Percentiles rank a stretch among this genome's conserved stretches.
These are phyloP conservation scores for Umimayanthus kanabou DNA, from an alignment of 92 coral and sea anemone genomes.

Conservation along the genomic window DNA sequence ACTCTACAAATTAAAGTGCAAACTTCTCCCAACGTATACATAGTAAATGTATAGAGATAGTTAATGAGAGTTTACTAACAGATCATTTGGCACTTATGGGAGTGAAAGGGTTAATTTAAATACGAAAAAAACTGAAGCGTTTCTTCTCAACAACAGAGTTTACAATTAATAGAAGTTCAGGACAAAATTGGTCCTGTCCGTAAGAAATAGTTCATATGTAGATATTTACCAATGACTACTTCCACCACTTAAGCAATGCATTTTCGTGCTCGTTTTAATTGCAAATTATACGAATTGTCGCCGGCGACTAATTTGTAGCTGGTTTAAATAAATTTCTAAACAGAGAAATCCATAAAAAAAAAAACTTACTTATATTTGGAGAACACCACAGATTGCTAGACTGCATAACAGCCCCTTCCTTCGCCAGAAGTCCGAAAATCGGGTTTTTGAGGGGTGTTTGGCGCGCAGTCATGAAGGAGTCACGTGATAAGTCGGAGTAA, in stretches of 20 bases:
- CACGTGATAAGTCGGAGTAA: background rate
- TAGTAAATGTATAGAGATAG: background rate
- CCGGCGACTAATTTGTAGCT: conserved; percentile 48
- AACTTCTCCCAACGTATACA: background rate
- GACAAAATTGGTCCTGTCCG: background rate
- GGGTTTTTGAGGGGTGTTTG: too few species aligned
- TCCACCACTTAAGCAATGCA: background rate
- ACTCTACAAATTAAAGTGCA: too few species aligned
- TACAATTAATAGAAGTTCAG: background rate
- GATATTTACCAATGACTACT: background rate
- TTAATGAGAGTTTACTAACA: background rate
- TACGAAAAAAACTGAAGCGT: background rate
- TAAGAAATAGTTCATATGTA: background rate
- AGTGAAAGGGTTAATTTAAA: background rate
- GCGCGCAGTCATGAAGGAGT: too few species aligned
- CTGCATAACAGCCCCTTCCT: too few species aligned
- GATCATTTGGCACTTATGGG: background rate
- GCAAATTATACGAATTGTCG: conserved; percentile 37
- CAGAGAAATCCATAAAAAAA: background rate
- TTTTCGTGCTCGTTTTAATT: background rate
- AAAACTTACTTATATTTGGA: conserved; percentile 10
- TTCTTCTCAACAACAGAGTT: background rate
- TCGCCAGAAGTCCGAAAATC: too few species aligned
- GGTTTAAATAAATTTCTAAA: conserved; percentile 13
- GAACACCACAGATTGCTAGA: background rate